Evolutionary conservation across 2,888 invertebrate species (phyloP).

Genomic region (Ypsolopha sequella): DNA sequence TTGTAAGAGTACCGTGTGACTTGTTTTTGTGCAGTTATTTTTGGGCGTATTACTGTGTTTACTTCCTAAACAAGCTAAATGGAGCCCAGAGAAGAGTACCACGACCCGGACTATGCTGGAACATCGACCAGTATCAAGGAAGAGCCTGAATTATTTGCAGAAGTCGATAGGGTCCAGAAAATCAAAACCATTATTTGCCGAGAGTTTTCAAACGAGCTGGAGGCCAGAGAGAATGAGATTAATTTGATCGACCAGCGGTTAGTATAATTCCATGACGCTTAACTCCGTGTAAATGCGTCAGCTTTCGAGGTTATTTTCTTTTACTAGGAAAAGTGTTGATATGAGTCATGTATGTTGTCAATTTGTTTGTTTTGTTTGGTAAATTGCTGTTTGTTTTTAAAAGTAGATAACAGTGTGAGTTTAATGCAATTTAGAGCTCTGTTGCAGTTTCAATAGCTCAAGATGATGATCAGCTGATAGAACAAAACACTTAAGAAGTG

Average conservation of each 20-base stretch:
- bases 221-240: constrained; percentile 77
- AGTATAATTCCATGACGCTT: constrained; percentile 18
- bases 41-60: constrained; percentile 13
- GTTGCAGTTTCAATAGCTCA: too few relatives aligned
- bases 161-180: constrained; percentile 56
- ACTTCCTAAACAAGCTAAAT: constrained; percentile 31
- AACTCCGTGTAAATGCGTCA: too few relatives aligned
- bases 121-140: constrained; percentile 27
- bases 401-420: too few relatives aligned
- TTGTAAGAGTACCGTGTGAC: not conserved
- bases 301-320: too few relatives aligned
- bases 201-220: constrained; percentile 80
- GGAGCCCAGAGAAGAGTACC: constrained; percentile 63
- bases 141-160: constrained; percentile 24
- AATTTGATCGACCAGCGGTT: constrained; percentile 77
- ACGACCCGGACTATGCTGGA: constrained; percentile 72
- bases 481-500: too few relatives aligned
- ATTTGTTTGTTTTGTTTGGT: too few relatives aligned
- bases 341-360: too few relatives aligned
- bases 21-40: not conserved
- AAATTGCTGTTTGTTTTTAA: too few relatives aligned
- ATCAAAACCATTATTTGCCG: constrained; percentile 74
- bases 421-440: too few relatives aligned
- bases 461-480: too few relatives aligned
- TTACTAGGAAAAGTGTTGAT: too few relatives aligned